Base-by-base conservation (phyloP, 1,140 invertebrate species). In the Papilio dardanus region DNA sequence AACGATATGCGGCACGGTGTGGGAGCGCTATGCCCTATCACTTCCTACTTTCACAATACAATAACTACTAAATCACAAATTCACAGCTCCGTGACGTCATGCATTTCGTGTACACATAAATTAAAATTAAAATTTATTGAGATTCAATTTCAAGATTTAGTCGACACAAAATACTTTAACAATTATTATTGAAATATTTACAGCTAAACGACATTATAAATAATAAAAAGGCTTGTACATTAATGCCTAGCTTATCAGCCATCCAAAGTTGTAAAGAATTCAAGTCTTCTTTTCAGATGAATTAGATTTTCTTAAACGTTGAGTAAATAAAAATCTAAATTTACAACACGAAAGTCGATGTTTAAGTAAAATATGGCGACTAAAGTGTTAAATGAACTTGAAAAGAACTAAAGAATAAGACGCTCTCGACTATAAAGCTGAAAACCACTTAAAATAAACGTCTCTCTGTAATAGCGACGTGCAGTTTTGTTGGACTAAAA, bases 41-140 rank as follows among this genome's bases (percentile, higher is more conserved):
- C 88, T 92, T 93, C 90, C 89, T 91, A 87, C 88, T 91, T 90
- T 87, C 86, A 90, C 85, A 87, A 90, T 89, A 89, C 85, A 89
- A 91, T 92, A 91, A 89, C 86, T 83, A 88, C 91, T 91, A 89
- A 85, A 86, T 78, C 85, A 89, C 83, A 91, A 73, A 54, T 73
- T 73, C 82, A 86, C 86, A 86, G 83, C 85, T 88, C 83, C 24
- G 54, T 1, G 30, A 62, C 54, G 30, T 28, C 54, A 62, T 62
- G 54, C 24, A 62, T 62, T 58, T 62, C 54, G 21, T 62, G 54
- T 14, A 58, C 54, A 58, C 24, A 54, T 54, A 12, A 54, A 28
- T 54, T 12, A 54, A 16, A 62, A 4, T 30, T 16, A 28, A 12
- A 58, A 58, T 58, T 58, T 28, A 30, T 30, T 14, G 24, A 16